Base-by-base conservation (phyloP, 2,888 invertebrate species). In the Octonoba sinensis region DNA sequence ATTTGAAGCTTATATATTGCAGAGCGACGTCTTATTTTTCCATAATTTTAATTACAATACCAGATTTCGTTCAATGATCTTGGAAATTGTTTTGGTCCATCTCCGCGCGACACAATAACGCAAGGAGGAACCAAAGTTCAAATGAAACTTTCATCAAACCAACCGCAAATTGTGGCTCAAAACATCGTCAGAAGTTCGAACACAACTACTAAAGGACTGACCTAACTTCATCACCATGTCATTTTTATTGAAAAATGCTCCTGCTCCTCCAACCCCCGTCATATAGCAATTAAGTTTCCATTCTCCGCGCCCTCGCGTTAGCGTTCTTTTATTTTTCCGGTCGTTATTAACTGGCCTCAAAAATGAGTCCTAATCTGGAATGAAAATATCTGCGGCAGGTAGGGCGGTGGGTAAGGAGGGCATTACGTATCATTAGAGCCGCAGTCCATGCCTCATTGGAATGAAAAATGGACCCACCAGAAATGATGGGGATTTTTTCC, bases 341-440 rank as follows among this genome's bases (percentile, higher is more conserved):
- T 15, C 18, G 46, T 11, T 65, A 20, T 65, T 65, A 47, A 56
- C 24, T 36, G 18, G n/a, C 36, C 18, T n/a, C 56, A 8, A 44
- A 67, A 67, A 56, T 67, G 16, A n/a, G 15, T 18, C 36, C 54
- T 44, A 36, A 67, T 67, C 56, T 67, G 56, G 54, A 56, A 56
- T 36, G 20, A 56, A 67, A 67, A 56, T 67, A 67, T 15, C 22
- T 12, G 16, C 15, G 20, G 18, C 11, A 36, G 12, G 54, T 24
- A 6, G 16, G 54, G n/a, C 36, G 20, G 56, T 16, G 59, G 20
- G 18, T 24, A 47, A 36, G 8, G 54, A 36, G 24, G 24, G 67
- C 67, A 67, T 67, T 67, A 20, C 67, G 67, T 20, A 67, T 67
- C 67, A 67, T 67, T 67, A 67, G 67, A 36, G 51, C 54, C 44